A percentile compares a stretch with the other conserved stretches of the same genome.
These are phyloP conservation scores for Corythaeola cristata DNA, from an alignment of 2,113 vertebrate genomes.

Conservation along the genomic window DNA sequence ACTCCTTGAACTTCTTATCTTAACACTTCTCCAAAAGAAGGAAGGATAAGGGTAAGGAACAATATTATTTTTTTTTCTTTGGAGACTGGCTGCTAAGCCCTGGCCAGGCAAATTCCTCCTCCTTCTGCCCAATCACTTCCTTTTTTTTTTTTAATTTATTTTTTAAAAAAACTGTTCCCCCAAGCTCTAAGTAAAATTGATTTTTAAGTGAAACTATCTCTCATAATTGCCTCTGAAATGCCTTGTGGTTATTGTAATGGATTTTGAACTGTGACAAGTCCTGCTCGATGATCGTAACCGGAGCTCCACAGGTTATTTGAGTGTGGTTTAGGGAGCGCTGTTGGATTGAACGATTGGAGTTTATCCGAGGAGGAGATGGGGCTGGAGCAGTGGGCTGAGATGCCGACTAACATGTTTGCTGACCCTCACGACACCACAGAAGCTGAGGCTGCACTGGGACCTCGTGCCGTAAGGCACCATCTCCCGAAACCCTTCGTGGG, in stretches of 20 bases:
- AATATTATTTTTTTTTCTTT: neutral
- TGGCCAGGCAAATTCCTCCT: neutral
- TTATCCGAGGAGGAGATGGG: neutral
- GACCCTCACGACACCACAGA: neutral
- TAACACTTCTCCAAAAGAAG: neutral
- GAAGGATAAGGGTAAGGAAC: neutral
- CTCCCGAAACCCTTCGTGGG: neutral
- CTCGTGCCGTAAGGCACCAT: accelerated
- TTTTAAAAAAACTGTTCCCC: neutral
- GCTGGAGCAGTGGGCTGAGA: neutral
- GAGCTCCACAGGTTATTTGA: neutral
- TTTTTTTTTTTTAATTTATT: neutral
- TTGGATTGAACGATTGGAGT: neutral
- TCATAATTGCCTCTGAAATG: constrained; percentile 67
- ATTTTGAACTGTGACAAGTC: constrained; percentile 54
- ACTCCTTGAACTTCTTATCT: neutral
- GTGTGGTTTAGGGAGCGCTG: neutral
- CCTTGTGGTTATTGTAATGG: constrained; percentile 58
- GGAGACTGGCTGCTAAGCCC: neutral
- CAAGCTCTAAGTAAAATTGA: constrained; percentile 59
- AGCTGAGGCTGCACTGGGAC: neutral
- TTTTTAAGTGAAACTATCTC: constrained; percentile 74
- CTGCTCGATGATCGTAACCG: neutral
- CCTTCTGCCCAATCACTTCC: neutral
- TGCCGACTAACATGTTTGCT: neutral